These are phyloP conservation scores for Ctena decussata DNA, from an alignment of 2,888 invertebrate genomes.

Conservation along the genomic window DNA sequence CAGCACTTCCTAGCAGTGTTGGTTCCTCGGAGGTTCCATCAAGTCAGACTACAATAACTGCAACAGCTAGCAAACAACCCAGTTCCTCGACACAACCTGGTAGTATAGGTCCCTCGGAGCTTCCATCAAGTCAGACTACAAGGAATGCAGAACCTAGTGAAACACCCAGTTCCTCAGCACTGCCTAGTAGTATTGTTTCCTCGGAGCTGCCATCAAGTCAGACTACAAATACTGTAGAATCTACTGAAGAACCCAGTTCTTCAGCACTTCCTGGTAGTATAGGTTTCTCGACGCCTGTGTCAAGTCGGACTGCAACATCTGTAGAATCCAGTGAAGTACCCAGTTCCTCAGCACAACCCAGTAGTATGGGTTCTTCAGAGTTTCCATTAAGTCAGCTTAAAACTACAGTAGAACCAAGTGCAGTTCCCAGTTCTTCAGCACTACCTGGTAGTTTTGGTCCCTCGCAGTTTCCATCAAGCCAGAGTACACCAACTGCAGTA, in stretches of 20 bases:
- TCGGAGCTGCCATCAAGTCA: not conserved
- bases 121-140: not conserved
- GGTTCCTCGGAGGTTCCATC: not conserved
- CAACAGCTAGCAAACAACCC: not conserved
- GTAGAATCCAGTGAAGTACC: not conserved
- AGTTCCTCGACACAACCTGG: not conserved
- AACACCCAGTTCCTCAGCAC: not conserved
- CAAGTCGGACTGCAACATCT: too few relatives aligned
- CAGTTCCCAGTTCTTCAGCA: too few relatives aligned
- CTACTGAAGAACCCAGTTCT: too few relatives aligned
- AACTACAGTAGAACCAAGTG: too few relatives aligned
- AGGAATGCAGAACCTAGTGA: not conserved
- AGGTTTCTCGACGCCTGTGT: too few relatives aligned
- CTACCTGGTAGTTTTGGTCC: too few relatives aligned
- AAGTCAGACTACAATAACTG: not conserved
- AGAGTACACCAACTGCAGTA: too few relatives aligned
- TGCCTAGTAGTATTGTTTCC: not conserved
- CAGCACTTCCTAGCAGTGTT: not conserved
- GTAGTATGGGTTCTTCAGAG: too few relatives aligned
- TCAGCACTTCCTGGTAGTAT: too few relatives aligned
- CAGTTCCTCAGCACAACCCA: not conserved
- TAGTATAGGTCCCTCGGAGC: not conserved
- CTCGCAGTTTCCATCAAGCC: too few relatives aligned
- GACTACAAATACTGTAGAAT: too few relatives aligned
- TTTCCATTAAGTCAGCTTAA: too few relatives aligned